phyloP scores from a whole-genome alignment of 2,113 vertebrate species.

The Etheostoma cragini region DNA sequence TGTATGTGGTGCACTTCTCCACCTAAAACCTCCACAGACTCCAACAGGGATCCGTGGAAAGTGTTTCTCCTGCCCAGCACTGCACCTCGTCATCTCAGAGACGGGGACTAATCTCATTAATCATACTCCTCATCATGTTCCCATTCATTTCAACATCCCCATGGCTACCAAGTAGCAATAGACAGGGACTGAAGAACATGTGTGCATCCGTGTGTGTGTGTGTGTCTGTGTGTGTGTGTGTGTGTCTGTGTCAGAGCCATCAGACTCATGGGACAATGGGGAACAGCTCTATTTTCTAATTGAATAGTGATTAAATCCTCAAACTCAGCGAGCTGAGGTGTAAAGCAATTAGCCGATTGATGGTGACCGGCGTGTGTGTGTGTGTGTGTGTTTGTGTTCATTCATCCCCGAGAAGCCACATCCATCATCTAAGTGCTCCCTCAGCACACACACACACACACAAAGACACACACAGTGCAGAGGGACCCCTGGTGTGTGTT shows the following conservation, averaged over 20 bases:
- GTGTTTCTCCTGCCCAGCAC: neutral
- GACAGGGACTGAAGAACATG: neutral
- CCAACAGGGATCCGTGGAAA: neutral
- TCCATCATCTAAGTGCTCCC: conserved; percentile 67
- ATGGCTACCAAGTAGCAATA: conserved; percentile 28
- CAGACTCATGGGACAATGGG: conserved; percentile 30
- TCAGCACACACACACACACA: conserved; percentile 12
- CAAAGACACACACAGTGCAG: conserved; percentile 18
- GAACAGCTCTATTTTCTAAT: conserved; percentile 66
- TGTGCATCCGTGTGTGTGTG: neutral
- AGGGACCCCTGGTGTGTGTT: conserved; percentile 51
- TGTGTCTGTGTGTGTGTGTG: neutral
- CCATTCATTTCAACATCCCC: conserved; percentile 33
- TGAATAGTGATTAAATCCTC: conserved; percentile 70
- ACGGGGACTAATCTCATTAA: conserved; percentile 5
- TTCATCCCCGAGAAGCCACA: conserved; percentile 35
- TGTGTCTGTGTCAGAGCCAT: conserved; percentile 2
- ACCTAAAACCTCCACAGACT: too few species aligned
- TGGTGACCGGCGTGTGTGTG: conserved; percentile 35
- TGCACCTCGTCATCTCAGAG: neutral
- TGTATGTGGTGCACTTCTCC: too few species aligned
- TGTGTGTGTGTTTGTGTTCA: conserved; percentile 7
- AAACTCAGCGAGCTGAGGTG: conserved; percentile 57
- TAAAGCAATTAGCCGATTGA: conserved; percentile 71
- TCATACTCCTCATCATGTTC: conserved; percentile 32